phyloP scores from a whole-genome alignment of 2,113 vertebrate species.

The Cathartes aura region DNA sequence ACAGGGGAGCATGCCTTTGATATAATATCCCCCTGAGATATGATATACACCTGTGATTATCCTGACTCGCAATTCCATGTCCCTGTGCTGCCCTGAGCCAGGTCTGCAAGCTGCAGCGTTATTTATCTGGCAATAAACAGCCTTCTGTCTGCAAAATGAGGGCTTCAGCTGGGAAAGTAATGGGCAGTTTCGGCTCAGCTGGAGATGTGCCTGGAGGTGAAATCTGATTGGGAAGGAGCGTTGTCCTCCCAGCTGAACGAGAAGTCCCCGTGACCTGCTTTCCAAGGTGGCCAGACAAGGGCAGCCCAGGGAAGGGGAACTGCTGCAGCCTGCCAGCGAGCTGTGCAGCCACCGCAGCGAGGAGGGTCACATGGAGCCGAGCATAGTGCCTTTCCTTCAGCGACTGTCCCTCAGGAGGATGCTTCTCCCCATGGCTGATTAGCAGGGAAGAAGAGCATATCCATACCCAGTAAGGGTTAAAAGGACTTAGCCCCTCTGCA shows the following conservation, averaged over 20 bases:
- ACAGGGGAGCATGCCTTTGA: background rate
- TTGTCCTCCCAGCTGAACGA: background rate
- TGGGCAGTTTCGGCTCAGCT: conserved; percentile 12
- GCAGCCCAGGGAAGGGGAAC: background rate
- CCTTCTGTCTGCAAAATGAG: background rate
- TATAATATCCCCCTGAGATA: background rate
- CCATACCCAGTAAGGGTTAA: background rate
- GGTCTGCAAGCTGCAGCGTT: background rate
- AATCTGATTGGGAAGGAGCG: background rate
- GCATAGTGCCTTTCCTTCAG: background rate
- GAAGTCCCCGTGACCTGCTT: background rate
- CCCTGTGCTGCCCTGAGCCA: background rate
- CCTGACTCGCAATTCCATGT: background rate
- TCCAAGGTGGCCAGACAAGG: background rate
- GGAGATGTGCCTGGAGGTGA: background rate
- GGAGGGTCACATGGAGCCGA: accelerated
- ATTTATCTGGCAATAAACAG: conserved; percentile 27
- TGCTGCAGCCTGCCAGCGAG: background rate
- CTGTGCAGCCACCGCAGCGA: accelerated
- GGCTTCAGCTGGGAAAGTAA: background rate
- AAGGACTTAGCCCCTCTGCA: background rate
- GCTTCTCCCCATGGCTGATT: background rate
- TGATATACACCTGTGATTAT: conserved; percentile 30
- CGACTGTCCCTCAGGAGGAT: background rate
- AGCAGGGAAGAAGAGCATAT: background rate